phyloP scores from a whole-genome alignment of 2,888 invertebrate genomes.

The Calameuta filiformis region DNA sequence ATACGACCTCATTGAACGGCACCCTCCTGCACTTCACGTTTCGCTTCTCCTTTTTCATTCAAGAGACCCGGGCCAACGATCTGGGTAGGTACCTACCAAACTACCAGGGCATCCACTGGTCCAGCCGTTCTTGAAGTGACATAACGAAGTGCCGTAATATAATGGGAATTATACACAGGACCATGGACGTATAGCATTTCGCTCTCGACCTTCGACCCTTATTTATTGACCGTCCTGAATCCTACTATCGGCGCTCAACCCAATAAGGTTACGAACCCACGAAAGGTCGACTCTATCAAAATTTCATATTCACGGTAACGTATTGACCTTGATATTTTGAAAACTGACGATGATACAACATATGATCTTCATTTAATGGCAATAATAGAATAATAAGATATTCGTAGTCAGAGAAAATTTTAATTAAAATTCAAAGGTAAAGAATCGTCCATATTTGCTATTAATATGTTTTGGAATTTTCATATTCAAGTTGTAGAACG shows the following conservation, averaged over 20 bases:
- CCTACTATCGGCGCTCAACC: not conserved
- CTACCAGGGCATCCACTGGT: slow-evolving; percentile 18
- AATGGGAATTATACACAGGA: slow-evolving; percentile 33
- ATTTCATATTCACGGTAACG: not conserved
- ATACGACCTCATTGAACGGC: slow-evolving; percentile 1
- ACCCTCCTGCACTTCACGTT: not conserved
- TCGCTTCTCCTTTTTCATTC: slow-evolving; percentile 29
- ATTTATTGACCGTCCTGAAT: slow-evolving; percentile 2
- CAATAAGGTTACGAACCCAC: not conserved
- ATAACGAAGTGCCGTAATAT: slow-evolving; percentile 42
- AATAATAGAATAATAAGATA: too few species aligned
- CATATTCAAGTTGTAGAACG: too few species aligned
- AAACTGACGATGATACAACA: not conserved
- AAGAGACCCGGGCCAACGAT: not conserved
- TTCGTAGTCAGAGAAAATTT: too few species aligned
- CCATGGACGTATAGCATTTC: not conserved
- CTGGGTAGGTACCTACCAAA: not conserved
- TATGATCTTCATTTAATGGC: too few species aligned
- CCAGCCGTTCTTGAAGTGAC: slow-evolving; percentile 31
- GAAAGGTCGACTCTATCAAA: not conserved
- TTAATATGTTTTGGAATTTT: too few species aligned
- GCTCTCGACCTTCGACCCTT: not conserved
- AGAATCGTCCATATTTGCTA: too few species aligned
- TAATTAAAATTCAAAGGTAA: too few species aligned
- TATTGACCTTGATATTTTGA: not conserved